phyloP scores from a whole-genome alignment of 1,140 invertebrate species.

The Plectus sambesii region DNA sequence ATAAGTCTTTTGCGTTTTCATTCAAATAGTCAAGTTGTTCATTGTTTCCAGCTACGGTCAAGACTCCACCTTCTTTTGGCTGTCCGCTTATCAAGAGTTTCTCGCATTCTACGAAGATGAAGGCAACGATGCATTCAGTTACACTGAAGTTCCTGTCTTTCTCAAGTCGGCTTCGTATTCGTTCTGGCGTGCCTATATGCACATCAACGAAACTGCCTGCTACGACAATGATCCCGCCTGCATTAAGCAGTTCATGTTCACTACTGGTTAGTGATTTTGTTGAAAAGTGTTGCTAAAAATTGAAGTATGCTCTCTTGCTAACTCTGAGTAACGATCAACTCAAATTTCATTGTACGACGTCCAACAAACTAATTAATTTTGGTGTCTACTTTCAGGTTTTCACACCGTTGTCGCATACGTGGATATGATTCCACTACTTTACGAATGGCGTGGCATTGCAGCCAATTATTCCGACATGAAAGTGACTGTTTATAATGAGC shows the following conservation, averaged over 20 bases:
- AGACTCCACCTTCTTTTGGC: slow-evolving; percentile 44
- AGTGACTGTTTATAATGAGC: slow-evolving; percentile 21
- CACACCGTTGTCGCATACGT: slow-evolving; percentile 20
- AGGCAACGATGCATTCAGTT: slow-evolving; percentile 20
- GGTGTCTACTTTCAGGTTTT: slow-evolving; percentile 13
- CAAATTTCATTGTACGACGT: background rate
- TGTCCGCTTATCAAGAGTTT: slow-evolving; percentile 41
- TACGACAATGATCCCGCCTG: slow-evolving; percentile 30
- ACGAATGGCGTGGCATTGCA: slow-evolving; percentile 23
- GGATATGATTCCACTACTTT: slow-evolving; percentile 24
- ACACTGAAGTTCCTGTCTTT: slow-evolving; percentile 40
- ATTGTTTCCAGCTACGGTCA: slow-evolving; percentile 35
- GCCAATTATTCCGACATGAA: slow-evolving; percentile 14
- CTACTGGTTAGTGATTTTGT: slow-evolving; percentile 20
- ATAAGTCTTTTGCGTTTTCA: no score
- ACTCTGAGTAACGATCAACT: background rate
- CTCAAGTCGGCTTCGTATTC: slow-evolving; percentile 42
- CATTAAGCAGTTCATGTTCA: slow-evolving; percentile 39
- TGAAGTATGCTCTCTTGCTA: background rate
- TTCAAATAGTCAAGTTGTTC: no score
- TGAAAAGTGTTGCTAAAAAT: background rate
- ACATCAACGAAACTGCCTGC: slow-evolving; percentile 37
- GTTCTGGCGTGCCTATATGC: slow-evolving; percentile 41
- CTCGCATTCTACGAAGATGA: slow-evolving; percentile 32
- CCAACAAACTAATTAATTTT: background rate